These are phyloP conservation scores for Scyliorhinus canicula DNA, from an alignment of 2,797 vertebrate genomes.

Conservation along the genomic window DNA sequence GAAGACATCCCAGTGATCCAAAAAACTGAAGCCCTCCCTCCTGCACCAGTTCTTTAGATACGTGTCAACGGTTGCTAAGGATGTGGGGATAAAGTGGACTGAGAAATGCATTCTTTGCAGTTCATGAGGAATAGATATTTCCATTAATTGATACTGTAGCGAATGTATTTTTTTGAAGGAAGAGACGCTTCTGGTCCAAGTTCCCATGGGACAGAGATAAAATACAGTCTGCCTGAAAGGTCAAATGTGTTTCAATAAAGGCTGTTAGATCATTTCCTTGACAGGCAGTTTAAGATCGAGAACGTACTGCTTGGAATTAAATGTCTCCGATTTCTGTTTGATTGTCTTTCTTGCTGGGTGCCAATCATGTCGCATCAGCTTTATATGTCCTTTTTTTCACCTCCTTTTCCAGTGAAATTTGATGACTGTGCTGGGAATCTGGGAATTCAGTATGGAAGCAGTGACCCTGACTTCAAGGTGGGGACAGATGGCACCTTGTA, in stretches of 20 bases:
- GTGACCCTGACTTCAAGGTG: slow-evolving; percentile 73
- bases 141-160: slow-evolving; percentile 45
- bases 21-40: too few species aligned
- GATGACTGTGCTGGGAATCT: slow-evolving; percentile 72
- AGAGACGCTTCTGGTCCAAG: slow-evolving; percentile 7
- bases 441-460: slow-evolving; percentile 69
- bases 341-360: slow-evolving; percentile 48
- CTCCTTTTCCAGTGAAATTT: slow-evolving; percentile 69
- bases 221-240: slow-evolving; percentile 49
- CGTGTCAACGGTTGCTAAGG: too few species aligned
- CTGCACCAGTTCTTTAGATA: too few species aligned
- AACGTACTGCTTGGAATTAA: slow-evolving; percentile 50
- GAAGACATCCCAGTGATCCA: too few species aligned
- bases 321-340: slow-evolving; percentile 49
- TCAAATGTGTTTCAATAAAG: slow-evolving; percentile 41
- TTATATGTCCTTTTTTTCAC: slow-evolving; percentile 40
- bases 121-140: slow-evolving; percentile 46
- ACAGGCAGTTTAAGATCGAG: slow-evolving; percentile 45
- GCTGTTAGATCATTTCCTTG: slow-evolving; percentile 46
- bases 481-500: slow-evolving; percentile 72
- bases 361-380: slow-evolving; percentile 45
- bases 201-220: slow-evolving; percentile 47
- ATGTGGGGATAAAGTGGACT: neutral
- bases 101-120: neutral
- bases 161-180: slow-evolving; percentile 44